phyloP scores from a whole-genome alignment of 1,140 invertebrate genomes.

The Drosophila mojavensis region DNA sequence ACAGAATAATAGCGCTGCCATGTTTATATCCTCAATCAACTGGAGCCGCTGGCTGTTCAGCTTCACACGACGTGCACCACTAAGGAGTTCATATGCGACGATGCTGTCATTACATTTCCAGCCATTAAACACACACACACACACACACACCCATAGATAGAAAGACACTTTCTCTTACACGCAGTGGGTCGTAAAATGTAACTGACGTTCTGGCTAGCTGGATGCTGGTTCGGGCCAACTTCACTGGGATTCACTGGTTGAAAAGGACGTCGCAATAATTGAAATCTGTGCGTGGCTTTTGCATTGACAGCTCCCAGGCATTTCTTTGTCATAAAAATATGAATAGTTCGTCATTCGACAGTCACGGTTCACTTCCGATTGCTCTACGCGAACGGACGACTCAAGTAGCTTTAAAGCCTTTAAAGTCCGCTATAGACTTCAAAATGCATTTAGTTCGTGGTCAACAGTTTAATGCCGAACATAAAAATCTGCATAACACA shows the following conservation, averaged over 20 bases:
- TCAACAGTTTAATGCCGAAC: neutral
- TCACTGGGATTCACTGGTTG: neutral
- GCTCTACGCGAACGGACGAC: no score
- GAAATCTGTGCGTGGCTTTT: constrained; percentile 40
- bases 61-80: neutral
- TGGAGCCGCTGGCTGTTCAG: neutral
- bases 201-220: constrained; percentile 21
- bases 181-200: constrained; percentile 39
- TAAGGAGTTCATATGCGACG: neutral
- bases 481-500: constrained; percentile 22
- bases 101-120: constrained; percentile 45
- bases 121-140: constrained; percentile 43
- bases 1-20: constrained; percentile 25
- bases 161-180: neutral
- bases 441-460: neutral
- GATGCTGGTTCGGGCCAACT: neutral
- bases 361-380: neutral
- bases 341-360: neutral
- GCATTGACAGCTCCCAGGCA: neutral
- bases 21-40: constrained; percentile 24
- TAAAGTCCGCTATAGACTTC: neutral
- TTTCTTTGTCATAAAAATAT: constrained; percentile 32
- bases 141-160: neutral
- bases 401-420: no score
- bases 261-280: constrained; percentile 22